Evolutionary conservation across 2,888 invertebrate species (phyloP), one percentile per base, ranked within the genome.

Genomic region (Alentia gelatinosa): DNA sequence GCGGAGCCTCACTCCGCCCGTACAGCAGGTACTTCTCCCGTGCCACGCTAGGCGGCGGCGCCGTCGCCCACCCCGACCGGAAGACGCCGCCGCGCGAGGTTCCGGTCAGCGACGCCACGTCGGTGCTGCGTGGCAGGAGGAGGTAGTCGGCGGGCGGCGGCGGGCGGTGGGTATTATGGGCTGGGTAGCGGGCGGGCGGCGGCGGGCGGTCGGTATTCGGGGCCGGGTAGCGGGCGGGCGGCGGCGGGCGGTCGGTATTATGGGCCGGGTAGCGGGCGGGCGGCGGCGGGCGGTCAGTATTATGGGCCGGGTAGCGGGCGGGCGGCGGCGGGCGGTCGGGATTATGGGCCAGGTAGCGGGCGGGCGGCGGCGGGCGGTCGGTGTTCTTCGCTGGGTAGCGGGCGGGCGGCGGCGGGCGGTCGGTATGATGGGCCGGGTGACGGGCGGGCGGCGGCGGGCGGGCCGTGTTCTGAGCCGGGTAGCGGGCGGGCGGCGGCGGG

Each of bases 21-120:
- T 79, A 79, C 79, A 79, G 15, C 79, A 79, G 39, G 79, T 79
- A 79, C 79, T 79, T 3, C 79, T 79, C 79, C 23, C 79, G 79
- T 0, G 79, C 79, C 79, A 79, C 79, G 19, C 15, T 39, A 39
- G 79, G 79, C 15, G 79, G 39, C 79, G 79, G 79, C 19, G 79
- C 39, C 19, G 39, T 79, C 37, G 79, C 39, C 79, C 35, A 39
- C n/a, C 79, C 79, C 23, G 37, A 79, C 79, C 79, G 79, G 79
- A 79, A 79, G 79, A 79, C 37, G 37, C 79, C 79, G 35, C 39
- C 37, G 23, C 79, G 39, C 39, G 79, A 35, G 15, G 79, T 79
- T 35, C 79, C 79, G 79, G 79, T 79, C 37, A 79, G 23, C 35
- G 35, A 15, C 37, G 79, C 39, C 7, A 39, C 35, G 79, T 79